Evolutionary conservation across 2,888 invertebrate species (phyloP).

Genomic region (Peribatodes rhomboidaria): DNA sequence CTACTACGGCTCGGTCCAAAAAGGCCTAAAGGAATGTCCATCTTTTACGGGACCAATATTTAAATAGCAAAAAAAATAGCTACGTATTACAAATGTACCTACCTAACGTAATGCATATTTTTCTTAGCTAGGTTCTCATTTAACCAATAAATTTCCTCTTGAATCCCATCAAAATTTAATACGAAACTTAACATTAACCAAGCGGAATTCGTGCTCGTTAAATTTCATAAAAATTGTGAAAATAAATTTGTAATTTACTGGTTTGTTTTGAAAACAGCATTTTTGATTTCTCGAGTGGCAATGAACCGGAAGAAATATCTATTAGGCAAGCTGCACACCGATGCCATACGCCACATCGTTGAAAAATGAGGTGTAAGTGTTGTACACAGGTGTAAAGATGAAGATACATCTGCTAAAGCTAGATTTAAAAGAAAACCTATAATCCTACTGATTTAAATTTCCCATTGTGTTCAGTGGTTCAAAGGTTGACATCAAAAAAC

Average conservation of each 20-base stretch:
- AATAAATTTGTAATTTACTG: slow-evolving; percentile 19
- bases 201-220: slow-evolving; percentile 26
- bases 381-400: too few relatives aligned
- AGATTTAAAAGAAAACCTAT: too few relatives aligned
- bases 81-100: too few relatives aligned
- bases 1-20: too few relatives aligned
- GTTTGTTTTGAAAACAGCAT: slow-evolving; percentile 29
- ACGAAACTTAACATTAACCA: slow-evolving; percentile 23
- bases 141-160: slow-evolving; percentile 8
- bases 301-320: slow-evolving; percentile 20
- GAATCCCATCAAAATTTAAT: slow-evolving; percentile 24
- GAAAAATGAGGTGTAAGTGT: not conserved
- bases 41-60: too few relatives aligned
- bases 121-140: not conserved
- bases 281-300: slow-evolving; percentile 23
- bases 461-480: too few relatives aligned
- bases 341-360: not conserved
- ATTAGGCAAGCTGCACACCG: slow-evolving; percentile 3
- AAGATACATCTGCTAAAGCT: too few relatives aligned
- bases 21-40: too few relatives aligned
- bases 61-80: too few relatives aligned
- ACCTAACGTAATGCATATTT: too few relatives aligned
- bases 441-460: too few relatives aligned
- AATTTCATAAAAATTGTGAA: slow-evolving; percentile 17
- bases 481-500: too few relatives aligned